These are phyloP conservation scores for Gila robusta DNA, from an alignment of 2,797 vertebrate species.

Conservation along the genomic window DNA sequence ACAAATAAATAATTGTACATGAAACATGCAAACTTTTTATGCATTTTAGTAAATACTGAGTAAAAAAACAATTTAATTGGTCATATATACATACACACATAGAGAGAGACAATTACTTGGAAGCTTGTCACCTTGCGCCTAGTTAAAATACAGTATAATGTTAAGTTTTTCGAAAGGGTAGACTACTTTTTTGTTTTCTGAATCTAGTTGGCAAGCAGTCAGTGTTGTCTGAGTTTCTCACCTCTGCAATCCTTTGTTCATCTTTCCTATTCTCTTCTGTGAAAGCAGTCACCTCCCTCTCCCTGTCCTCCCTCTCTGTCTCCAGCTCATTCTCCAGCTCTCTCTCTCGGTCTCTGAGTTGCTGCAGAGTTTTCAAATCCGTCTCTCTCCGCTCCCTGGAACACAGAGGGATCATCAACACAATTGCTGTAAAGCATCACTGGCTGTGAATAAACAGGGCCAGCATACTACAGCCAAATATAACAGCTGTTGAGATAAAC, in stretches of 20 bases:
- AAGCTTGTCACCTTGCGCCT: not conserved
- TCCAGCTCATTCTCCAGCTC: constrained; percentile 62
- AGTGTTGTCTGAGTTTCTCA: constrained; percentile 29
- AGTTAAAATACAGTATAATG: not conserved
- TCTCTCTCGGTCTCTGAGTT: constrained; percentile 55
- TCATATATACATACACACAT: not conserved
- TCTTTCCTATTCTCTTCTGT: constrained; percentile 76
- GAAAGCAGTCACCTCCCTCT: constrained; percentile 67
- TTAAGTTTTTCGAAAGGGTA: not conserved
- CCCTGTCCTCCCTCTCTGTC: constrained; percentile 63
- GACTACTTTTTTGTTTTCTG: not conserved
- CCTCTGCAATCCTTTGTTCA: constrained; percentile 66
- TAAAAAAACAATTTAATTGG: not conserved
- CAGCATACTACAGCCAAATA: not conserved
- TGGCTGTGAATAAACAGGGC: constrained; percentile 18
- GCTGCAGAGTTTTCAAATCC: constrained; percentile 52
- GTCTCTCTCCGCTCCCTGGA: constrained; percentile 62
- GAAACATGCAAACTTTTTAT: not conserved
- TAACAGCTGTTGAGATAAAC: constrained; percentile 25
- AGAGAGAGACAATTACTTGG: not conserved
- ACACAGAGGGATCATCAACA: constrained; percentile 24
- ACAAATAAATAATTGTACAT: not conserved
- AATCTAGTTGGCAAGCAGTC: not conserved
- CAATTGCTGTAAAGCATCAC: constrained; percentile 15
- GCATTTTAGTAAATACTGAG: not conserved